Conservation (phyloP, 2,888 invertebrate species). For the Strigamia maritima region DNA sequence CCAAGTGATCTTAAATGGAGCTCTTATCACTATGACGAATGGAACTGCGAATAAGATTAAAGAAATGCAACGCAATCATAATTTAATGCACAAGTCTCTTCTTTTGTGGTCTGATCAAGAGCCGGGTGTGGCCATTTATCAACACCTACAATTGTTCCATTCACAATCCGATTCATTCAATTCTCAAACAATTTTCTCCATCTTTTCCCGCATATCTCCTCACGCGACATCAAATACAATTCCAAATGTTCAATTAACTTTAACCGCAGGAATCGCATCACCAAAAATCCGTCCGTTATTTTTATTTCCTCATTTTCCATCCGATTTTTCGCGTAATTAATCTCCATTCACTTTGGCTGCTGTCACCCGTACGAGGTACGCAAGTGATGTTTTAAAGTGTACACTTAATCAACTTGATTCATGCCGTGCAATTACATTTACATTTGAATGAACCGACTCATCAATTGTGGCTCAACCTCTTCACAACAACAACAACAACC, state of each 20-base stretch:
- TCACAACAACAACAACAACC: constrained; percentile 28
- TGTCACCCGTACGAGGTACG: neutral
- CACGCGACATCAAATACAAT: too few species aligned
- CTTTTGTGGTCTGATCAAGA: constrained; percentile 26
- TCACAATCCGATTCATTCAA: neutral
- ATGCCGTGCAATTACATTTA: constrained; percentile 13
- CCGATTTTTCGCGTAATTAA: neutral
- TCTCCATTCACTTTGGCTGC: neutral
- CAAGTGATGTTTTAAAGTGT: neutral
- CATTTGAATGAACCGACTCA: constrained; percentile 28
- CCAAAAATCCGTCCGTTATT: too few species aligned
- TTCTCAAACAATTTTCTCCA: too few species aligned
- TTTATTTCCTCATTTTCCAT: neutral
- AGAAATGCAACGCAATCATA: constrained; percentile 24
- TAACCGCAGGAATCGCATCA: too few species aligned
- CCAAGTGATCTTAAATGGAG: constrained; percentile 17
- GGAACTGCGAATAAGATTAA: constrained; percentile 16
- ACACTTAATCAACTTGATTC: constrained; percentile 34
- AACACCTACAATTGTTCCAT: constrained; percentile 32
- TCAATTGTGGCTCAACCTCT: constrained; percentile 19
- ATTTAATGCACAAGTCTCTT: constrained; percentile 27
- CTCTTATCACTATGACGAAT: constrained; percentile 25
- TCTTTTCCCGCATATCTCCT: too few species aligned
- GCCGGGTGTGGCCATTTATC: constrained; percentile 25
- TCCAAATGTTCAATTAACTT: neutral